phyloP scores from a whole-genome alignment of 2,113 vertebrate species.

The Chaetops frenatus region DNA sequence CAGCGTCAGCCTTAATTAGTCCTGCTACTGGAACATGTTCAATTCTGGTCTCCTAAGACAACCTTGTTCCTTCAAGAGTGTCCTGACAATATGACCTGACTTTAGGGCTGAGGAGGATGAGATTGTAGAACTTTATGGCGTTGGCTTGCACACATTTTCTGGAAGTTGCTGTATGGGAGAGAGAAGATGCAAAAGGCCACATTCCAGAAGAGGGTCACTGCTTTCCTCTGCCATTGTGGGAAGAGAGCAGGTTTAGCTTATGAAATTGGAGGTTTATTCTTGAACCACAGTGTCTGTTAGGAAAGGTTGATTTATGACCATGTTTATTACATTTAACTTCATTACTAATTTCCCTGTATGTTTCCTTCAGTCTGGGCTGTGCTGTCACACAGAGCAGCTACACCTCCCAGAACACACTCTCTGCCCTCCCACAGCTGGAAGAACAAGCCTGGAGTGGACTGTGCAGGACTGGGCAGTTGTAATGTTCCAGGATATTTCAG shows the following conservation, averaged over 20 bases:
- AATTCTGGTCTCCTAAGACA: neutral
- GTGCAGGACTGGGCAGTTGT: neutral
- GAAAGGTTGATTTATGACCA: neutral
- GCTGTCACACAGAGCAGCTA: neutral
- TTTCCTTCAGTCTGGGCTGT: neutral
- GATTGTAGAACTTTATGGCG: neutral
- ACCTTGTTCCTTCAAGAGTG: neutral
- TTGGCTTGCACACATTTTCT: neutral
- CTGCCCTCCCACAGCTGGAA: neutral
- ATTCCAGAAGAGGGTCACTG: neutral
- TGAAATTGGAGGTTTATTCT: neutral
- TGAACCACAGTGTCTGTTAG: neutral
- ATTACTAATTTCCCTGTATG: neutral
- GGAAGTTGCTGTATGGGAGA: neutral
- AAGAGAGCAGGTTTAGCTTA: neutral
- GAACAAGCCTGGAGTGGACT: neutral
- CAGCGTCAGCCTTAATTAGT: neutral
- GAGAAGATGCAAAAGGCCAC: neutral
- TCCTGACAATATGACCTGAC: neutral
- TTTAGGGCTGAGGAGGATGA: neutral
- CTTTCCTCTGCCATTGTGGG: neutral
- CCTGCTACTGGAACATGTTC: neutral
- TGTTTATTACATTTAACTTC: neutral
- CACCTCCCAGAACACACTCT: neutral
- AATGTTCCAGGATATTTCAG: neutral